Evolutionary conservation across 2,888 invertebrate genomes (phyloP).

Genomic region (Metacarcinus magister): DNA sequence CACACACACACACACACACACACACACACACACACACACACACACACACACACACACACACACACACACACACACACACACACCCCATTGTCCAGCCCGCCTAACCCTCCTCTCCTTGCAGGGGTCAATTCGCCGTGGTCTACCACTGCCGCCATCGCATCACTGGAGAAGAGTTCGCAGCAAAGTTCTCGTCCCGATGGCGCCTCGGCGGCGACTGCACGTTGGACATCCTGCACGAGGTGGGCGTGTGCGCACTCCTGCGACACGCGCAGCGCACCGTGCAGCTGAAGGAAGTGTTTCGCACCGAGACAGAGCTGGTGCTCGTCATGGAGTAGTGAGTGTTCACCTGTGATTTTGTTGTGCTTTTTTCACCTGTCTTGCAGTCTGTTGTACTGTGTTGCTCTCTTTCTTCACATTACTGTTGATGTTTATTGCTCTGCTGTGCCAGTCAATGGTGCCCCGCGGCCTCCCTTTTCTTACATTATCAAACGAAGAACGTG

Average conservation of each 20-base stretch:
- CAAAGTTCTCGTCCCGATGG: slow-evolving; percentile 90
- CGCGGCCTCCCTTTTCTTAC: neutral
- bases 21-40: too few relatives aligned
- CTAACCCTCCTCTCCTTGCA: slow-evolving; percentile 85
- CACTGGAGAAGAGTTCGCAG: slow-evolving; percentile 95
- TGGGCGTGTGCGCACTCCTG: slow-evolving; percentile 95
- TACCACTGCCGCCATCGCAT: slow-evolving; percentile 94
- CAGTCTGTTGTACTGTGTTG: neutral
- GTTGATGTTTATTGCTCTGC: neutral
- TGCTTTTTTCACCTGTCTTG: neutral
- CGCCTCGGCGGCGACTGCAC: slow-evolving; percentile 87
- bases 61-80: neutral
- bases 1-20: too few relatives aligned
- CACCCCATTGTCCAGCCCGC: neutral
- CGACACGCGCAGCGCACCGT: slow-evolving; percentile 93
- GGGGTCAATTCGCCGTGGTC: slow-evolving; percentile 98
- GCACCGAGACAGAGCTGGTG: slow-evolving; percentile 89
- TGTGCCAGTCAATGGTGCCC: neutral
- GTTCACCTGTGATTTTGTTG: neutral
- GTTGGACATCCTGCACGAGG: slow-evolving; percentile 95
- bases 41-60: neutral
- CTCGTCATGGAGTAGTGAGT: slow-evolving; percentile 95
- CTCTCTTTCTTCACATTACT: neutral
- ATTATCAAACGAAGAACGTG: neutral
- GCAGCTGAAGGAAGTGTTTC: slow-evolving; percentile 94